A percentile compares a stretch with the other conserved stretches of the same genome.
These are phyloP conservation scores for Hybognathus amarus DNA, from an alignment of 2,797 vertebrate species.

Conservation along the genomic window DNA sequence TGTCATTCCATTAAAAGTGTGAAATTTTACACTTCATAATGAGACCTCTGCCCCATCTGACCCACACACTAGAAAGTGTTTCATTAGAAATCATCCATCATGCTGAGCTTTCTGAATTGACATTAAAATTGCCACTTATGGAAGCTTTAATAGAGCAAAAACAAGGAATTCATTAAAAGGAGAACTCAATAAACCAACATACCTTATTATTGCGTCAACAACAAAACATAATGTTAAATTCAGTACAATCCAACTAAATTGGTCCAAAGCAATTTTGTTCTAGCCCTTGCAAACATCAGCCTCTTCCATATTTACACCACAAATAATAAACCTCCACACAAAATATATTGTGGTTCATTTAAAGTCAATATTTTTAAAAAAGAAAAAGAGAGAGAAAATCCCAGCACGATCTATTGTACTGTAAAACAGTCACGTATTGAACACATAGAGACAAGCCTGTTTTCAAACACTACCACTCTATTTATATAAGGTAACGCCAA, in stretches of 20 bases:
- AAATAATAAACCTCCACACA: background rate
- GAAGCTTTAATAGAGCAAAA: background rate
- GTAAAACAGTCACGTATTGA: background rate
- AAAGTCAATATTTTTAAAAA: background rate
- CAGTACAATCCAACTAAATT: background rate
- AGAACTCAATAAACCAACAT: background rate
- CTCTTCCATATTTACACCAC: slow-evolving; percentile 17
- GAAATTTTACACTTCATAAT: slow-evolving; percentile 34
- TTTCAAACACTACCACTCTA: slow-evolving; percentile 12
- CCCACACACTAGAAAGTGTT: slow-evolving; percentile 19
- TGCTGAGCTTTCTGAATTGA: background rate
- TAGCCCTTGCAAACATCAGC: background rate
- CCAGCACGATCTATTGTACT: background rate
- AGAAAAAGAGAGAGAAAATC: background rate
- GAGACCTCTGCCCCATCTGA: background rate
- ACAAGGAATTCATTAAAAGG: background rate
- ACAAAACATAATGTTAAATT: background rate
- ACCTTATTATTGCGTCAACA: background rate
- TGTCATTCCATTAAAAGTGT: slow-evolving; percentile 13
- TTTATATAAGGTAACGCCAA: slow-evolving; percentile 16
- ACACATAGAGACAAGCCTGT: background rate
- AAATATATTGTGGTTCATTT: background rate
- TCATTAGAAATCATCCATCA: background rate
- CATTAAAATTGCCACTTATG: background rate
- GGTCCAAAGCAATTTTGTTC: slow-evolving; percentile 17